Evolutionary conservation across 2,797 vertebrate species (phyloP), one percentile per base, ranked within the genome.

Genomic region (Gallinago nigripennis): DNA sequence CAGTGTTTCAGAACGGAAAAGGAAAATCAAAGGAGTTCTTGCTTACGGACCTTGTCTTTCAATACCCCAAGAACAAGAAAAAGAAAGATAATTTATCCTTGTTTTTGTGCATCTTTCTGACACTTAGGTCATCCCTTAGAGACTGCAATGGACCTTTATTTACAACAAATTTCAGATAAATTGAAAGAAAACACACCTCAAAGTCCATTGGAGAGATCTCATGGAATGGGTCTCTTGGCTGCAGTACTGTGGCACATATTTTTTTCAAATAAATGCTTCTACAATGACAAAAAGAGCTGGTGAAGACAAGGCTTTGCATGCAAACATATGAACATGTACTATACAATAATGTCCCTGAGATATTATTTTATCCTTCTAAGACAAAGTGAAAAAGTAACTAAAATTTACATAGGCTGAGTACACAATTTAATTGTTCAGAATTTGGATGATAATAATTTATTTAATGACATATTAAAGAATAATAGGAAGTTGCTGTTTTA

Each of bases 251-350:
- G 51, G 82, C 54, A 72, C 77, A 90, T 3, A 58, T 88, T 86
- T 57, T 93, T 92, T 90, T 86, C 61, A 90, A 82, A 91, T 94
- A 95, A 88, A 12, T 23, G 2, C 4, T 85, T 77, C 93, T 97
- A 30, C 6, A 79, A 18, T 39, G n/a, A 56, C 13, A 65, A 68
- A 84, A 90, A 88, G 3, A 0, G 8, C 66, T 72, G 48, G 8
- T 76, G 66, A 92, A 90, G n/a, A 80, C 88, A 87, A 83, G 16
- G 33, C 9, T 54, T 61, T 45, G 2, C 8, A 66, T 84, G 24
- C 3, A 85, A 65, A 82, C 15, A 41, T 45, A 45, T 10, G 13
- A 90, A 30, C 7, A 39, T 1, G 1, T 43, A n/a, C 2, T 45
- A 5, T 37, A 45, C 43, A 50, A 51, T 23, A 79, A n/a, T 27